Evolutionary conservation across 2,797 vertebrate species (phyloP).

Genomic region (Phrynocephalus vlangalii): DNA sequence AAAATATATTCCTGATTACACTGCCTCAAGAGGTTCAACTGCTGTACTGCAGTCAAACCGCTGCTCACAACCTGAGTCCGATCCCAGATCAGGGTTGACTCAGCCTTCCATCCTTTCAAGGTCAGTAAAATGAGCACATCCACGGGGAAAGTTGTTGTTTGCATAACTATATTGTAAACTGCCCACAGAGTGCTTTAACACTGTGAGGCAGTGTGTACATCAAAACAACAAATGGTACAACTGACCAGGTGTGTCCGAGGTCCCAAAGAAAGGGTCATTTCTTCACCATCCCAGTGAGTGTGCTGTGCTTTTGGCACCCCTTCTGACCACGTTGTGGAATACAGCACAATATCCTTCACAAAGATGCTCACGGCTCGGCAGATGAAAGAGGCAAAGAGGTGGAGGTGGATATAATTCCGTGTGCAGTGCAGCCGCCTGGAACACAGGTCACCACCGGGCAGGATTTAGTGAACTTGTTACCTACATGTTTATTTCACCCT

Average conservation of each 20-base stretch:
- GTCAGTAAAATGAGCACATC: too few relatives aligned
- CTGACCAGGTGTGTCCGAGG: conserved; percentile 68
- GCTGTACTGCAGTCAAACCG: too few relatives aligned
- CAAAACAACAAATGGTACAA: accelerated
- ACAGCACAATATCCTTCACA: conserved; percentile 88
- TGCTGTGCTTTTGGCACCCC: conserved; percentile 56
- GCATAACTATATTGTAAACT: too few relatives aligned
- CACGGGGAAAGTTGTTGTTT: too few relatives aligned
- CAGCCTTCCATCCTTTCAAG: too few relatives aligned
- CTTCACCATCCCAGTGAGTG: conserved; percentile 55
- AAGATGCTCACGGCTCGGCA: conserved; percentile 92
- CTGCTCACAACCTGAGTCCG: too few relatives aligned
- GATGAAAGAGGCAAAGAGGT: conserved; percentile 92
- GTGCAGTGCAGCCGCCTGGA: conserved; percentile 91
- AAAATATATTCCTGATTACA: too few relatives aligned
- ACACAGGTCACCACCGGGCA: not conserved
- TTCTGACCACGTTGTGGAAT: conserved; percentile 65
- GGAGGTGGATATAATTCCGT: conserved; percentile 92
- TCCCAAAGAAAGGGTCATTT: conserved; percentile 33
- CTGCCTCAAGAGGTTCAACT: too few relatives aligned
- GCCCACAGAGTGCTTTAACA: too few relatives aligned
- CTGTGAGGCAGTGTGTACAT: too few relatives aligned
- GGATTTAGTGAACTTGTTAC: not conserved
- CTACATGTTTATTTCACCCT: not conserved
- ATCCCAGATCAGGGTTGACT: too few relatives aligned